Evolutionary conservation across 2,113 vertebrate species (phyloP), one percentile per base, ranked within the genome.

Genomic region (Addax nasomaculatus): DNA sequence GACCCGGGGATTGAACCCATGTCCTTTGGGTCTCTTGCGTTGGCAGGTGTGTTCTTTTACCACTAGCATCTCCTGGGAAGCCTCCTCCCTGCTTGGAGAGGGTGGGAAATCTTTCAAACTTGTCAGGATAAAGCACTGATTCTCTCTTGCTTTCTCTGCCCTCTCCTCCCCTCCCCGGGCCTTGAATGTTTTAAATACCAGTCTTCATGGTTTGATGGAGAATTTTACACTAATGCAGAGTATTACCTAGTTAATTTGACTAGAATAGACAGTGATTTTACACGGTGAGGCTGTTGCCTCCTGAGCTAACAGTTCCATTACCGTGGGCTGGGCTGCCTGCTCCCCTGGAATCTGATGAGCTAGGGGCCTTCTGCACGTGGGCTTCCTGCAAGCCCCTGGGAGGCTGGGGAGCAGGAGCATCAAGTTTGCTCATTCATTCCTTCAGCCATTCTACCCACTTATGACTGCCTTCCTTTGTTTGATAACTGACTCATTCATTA

Each of bases 161-260:
- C 58, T 93, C 1, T 36, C 4, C 29, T 95, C 39, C 94, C 60
- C 89, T 94, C 79, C 70, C 43, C 0, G 1, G 94, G 96, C 97
- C 98, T 97, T 88, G 97, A 98, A 97, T 96, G 97, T 97, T 98
- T 98, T 98, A 98, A 99, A 98, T 89, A 43, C 92, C 98, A 97
- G 98, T 97, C 98, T 99, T 98, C 99, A 98, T 97, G 99, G 98
- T 98, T 97, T 98, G 98, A 98, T 98, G 98, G 98, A 95, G 98
- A 98, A 99, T 99, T 99, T 99, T 98, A 98, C 99, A 99, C 98
- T 98, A 98, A 98, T 98, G 98, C 98, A 97, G 98, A 97, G 98
- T 98, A 98, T 99, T 98, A 98, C 98, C 98, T 98, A 97, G 98
- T 98, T 98, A 98, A 99, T 99, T 98, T 99, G 98, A 98, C 98